phyloP scores from a whole-genome alignment of 2,888 invertebrate genomes.

The Aphodius granarius region DNA sequence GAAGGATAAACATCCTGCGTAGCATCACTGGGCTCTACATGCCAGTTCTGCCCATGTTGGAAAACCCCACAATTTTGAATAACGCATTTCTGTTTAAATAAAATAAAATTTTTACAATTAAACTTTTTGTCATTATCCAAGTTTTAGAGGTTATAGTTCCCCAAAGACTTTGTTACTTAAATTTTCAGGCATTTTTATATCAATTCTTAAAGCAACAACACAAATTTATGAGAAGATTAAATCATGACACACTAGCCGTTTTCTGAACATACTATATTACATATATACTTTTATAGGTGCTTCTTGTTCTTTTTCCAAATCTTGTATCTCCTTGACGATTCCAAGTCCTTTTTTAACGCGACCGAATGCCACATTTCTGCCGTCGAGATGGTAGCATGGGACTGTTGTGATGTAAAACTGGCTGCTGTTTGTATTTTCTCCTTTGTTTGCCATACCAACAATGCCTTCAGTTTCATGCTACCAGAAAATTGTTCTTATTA shows the following conservation, averaged over 20 bases:
- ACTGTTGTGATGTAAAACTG: conserved; percentile 91
- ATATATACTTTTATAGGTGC: conserved; percentile 62
- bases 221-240: too few relatives aligned
- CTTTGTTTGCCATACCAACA: conserved; percentile 81
- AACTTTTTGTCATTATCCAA: too few relatives aligned
- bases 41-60: conserved; percentile 62
- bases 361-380: conserved; percentile 81
- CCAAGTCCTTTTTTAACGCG: conserved; percentile 76
- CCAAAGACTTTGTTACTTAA: too few relatives aligned
- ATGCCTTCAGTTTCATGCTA: conserved; percentile 57
- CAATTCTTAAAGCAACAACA: too few relatives aligned
- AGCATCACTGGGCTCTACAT: conserved; percentile 68
- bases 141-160: too few relatives aligned
- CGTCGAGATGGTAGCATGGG: conserved; percentile 76
- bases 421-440: conserved; percentile 85
- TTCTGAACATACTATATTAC: conserved; percentile 27
- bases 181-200: too few relatives aligned
- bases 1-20: conserved; percentile 73
- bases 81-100: conserved; percentile 59
- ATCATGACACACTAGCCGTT: background rate
- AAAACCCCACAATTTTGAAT: conserved; percentile 78
- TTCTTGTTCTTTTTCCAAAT: conserved; percentile 61
- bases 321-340: conserved; percentile 71
- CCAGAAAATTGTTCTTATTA: background rate
- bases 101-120: too few relatives aligned